Conservation (phyloP, 2,888 invertebrate genomes). For the Artemia sinica region DNA sequence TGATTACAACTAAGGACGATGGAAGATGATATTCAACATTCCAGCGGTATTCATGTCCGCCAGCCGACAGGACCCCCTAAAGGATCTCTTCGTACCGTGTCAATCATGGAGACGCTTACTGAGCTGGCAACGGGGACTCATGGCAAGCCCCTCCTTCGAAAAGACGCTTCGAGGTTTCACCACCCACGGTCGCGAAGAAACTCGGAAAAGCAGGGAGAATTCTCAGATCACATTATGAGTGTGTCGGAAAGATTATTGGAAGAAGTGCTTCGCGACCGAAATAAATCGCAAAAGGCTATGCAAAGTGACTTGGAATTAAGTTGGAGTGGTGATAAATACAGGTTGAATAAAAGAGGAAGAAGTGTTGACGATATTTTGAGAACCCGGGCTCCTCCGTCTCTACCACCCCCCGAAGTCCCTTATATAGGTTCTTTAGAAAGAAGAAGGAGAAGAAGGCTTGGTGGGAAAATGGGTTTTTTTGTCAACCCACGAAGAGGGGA, state of each 20-base stretch:
- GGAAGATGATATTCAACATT: constrained; percentile 5
- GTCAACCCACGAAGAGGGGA: constrained; percentile 46
- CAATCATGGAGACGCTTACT: constrained; percentile 30
- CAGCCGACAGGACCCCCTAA: constrained; percentile 17
- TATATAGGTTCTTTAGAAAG: constrained; percentile 23
- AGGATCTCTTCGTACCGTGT: constrained; percentile 27
- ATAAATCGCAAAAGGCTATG: constrained; percentile 14
- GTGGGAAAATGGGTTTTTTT: constrained; percentile 36
- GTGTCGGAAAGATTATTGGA: constrained; percentile 13
- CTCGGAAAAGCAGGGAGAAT: constrained; percentile 3
- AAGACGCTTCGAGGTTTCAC: constrained; percentile 14
- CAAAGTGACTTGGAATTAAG: constrained; percentile 12
- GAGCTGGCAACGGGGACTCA: constrained; percentile 26
- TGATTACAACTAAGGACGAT: not conserved
- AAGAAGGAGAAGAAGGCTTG: constrained; percentile 20
- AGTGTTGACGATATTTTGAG: constrained; percentile 21
- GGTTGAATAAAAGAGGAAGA: constrained; percentile 14
- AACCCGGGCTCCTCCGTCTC: constrained; percentile 20
- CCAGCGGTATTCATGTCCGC: not conserved
- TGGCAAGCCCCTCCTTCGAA: constrained; percentile 10
- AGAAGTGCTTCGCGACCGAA: constrained; percentile 12
- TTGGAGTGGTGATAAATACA: constrained; percentile 2
- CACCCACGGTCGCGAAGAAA: constrained; percentile 2
- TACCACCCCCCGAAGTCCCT: constrained; percentile 19
- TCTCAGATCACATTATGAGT: constrained; percentile 11